Evolutionary conservation across 2,888 invertebrate species (phyloP).

Genomic region (Spodoptera exigua): DNA sequence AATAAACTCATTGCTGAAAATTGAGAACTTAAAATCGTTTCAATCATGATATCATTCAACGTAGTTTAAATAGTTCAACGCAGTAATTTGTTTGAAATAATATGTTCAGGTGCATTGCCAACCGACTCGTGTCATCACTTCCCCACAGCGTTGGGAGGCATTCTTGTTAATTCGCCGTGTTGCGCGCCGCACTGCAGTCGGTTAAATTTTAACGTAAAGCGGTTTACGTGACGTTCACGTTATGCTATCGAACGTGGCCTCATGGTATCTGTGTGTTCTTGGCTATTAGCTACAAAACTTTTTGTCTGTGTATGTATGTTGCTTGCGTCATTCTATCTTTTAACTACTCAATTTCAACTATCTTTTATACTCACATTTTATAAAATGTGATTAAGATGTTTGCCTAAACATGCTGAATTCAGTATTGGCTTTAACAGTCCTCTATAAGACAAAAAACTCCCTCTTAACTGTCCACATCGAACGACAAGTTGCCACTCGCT

Average conservation of each 20-base stretch:
- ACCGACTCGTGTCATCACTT: background rate
- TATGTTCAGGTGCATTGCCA: background rate
- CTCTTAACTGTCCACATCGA: too few relatives aligned
- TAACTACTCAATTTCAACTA: too few relatives aligned
- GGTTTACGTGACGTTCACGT: slow-evolving; percentile 34
- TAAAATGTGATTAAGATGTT: too few relatives aligned
- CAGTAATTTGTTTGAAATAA: background rate
- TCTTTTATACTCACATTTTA: too few relatives aligned
- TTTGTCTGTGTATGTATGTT: slow-evolving; percentile 3
- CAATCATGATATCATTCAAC: too few relatives aligned
- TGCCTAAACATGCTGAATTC: too few relatives aligned
- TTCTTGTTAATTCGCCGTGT: slow-evolving; percentile 38
- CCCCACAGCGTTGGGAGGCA: slow-evolving; percentile 15
- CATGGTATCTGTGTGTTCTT: slow-evolving; percentile 21
- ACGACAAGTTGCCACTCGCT: too few relatives aligned
- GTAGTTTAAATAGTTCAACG: too few relatives aligned
- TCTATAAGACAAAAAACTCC: too few relatives aligned
- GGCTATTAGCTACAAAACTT: slow-evolving; percentile 11
- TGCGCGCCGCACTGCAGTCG: slow-evolving; percentile 50
- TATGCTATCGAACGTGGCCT: slow-evolving; percentile 29
- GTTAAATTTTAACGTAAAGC: slow-evolving; percentile 44
- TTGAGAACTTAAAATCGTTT: too few relatives aligned
- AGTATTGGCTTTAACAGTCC: too few relatives aligned
- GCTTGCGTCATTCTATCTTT: slow-evolving; percentile 24
- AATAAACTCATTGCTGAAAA: too few relatives aligned